These are phyloP conservation scores for Pangasius macronema DNA, from an alignment of 2,797 vertebrate species.

Conservation along the genomic window DNA sequence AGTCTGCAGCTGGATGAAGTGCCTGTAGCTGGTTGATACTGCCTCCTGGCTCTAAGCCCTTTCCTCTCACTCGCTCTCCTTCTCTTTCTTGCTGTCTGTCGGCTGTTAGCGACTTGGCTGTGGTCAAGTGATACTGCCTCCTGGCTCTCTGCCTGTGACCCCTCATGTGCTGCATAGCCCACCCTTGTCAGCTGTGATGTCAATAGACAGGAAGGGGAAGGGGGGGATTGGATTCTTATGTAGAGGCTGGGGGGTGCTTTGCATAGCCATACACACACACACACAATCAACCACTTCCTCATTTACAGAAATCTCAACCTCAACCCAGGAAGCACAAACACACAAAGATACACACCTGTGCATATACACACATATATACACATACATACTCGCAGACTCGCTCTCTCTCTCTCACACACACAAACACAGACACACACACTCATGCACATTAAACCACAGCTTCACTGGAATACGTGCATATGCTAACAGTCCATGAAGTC, in stretches of 20 bases:
- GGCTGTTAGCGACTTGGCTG: conserved; percentile 14
- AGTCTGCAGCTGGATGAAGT: conserved; percentile 36
- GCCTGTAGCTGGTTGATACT: conserved; percentile 43
- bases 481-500: background rate
- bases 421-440: no score
- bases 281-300: no score
- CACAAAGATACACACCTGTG: no score
- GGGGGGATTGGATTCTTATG: background rate
- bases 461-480: no score
- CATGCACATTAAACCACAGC: background rate
- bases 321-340: no score
- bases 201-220: conserved; percentile 40
- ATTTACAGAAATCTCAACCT: no score
- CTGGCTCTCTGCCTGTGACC: conserved; percentile 49
- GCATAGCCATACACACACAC: no score
- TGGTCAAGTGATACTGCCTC: conserved; percentile 48
- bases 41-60: conserved; percentile 45
- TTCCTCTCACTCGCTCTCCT: conserved; percentile 36
- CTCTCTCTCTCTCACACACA: no score
- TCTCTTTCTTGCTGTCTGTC: conserved; percentile 35
- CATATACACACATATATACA: no score
- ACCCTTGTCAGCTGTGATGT: conserved; percentile 60
- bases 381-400: no score
- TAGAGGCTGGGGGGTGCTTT: no score
- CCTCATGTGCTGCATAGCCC: background rate